phyloP scores from a whole-genome alignment of 2,888 invertebrate genomes.

The Celastrina argiolus region DNA sequence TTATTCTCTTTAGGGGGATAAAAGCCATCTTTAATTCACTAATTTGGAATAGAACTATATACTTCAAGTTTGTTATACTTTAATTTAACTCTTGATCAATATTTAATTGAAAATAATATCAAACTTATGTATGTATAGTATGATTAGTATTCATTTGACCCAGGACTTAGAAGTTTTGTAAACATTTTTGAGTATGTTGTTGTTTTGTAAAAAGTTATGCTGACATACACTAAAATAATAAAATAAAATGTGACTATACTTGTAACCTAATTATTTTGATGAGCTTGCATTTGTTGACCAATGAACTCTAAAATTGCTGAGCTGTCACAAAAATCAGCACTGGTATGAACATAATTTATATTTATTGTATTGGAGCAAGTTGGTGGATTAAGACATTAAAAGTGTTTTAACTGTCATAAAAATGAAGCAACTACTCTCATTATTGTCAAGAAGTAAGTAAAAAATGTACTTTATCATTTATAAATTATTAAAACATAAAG shows the following conservation, averaged over 20 bases:
- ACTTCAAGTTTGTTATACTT: too few relatives aligned
- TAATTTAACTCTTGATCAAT: background rate
- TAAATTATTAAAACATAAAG: background rate
- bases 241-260: background rate
- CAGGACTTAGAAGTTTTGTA: background rate
- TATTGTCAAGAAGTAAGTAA: slow-evolving; percentile 8
- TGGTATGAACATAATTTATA: background rate
- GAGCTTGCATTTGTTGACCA: background rate
- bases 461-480: background rate
- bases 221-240: background rate
- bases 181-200: background rate
- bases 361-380: background rate
- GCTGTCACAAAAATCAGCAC: background rate
- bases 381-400: background rate
- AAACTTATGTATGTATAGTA: too few relatives aligned
- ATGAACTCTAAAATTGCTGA: slow-evolving; percentile 1
- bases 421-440: background rate
- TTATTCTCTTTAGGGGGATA: too few relatives aligned
- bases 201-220: background rate
- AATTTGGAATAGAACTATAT: too few relatives aligned
- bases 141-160: background rate
- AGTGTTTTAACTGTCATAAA: background rate
- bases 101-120: too few relatives aligned
- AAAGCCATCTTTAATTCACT: too few relatives aligned
- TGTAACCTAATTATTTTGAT: background rate